Evolutionary conservation across 2,797 vertebrate species (phyloP).

Genomic region (Vultur gryphus): DNA sequence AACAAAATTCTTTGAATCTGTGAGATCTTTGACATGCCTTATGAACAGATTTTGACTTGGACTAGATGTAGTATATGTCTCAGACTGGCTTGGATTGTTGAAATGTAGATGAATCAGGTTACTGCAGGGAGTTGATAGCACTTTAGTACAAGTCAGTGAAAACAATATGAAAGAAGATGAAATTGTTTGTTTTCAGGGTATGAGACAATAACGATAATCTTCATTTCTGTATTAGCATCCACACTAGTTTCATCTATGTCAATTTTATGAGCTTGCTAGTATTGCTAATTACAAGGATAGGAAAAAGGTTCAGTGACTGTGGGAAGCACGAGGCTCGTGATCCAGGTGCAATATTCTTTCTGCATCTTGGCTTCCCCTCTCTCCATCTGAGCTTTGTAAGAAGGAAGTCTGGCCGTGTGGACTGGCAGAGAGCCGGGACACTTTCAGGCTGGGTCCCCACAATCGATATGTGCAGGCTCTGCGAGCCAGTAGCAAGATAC

Average conservation of each 20-base stretch:
- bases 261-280: not conserved
- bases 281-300: not conserved
- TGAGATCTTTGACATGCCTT: not conserved
- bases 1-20: fast-evolving
- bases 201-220: not conserved
- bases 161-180: not conserved
- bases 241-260: not conserved
- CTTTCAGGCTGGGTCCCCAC: not conserved
- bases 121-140: not conserved
- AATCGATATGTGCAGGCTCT: not conserved
- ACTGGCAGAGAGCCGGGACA: not conserved
- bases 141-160: not conserved
- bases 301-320: not conserved
- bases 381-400: not conserved
- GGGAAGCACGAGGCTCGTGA: not conserved
- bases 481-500: fast-evolving
- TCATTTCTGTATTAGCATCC: not conserved
- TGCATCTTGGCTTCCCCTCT: not conserved
- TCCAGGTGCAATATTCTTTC: not conserved
- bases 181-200: not conserved
- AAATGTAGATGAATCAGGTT: no score
- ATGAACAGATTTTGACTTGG: not conserved
- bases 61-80: not conserved
- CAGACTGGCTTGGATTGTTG: not conserved
- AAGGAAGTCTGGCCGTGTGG: not conserved